These are phyloP conservation scores for Tragulus kanchil DNA, from an alignment of 2,113 vertebrate species.

Conservation along the genomic window DNA sequence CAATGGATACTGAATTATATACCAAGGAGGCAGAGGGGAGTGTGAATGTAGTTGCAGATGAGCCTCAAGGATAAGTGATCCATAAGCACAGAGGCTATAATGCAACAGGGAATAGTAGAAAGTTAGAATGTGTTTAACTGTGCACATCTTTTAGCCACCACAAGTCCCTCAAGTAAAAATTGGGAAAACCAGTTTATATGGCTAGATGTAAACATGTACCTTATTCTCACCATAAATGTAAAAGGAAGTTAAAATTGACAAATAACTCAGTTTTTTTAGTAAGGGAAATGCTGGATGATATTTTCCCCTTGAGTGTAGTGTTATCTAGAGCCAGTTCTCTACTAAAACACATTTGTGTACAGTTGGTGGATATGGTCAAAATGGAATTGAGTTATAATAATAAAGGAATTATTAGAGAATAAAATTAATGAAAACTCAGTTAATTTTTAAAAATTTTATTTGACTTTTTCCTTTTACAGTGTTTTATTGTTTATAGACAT, in stretches of 20 bases:
- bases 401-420: not conserved
- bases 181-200: not conserved
- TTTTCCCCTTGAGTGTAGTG: not conserved
- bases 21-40: not conserved
- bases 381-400: not conserved
- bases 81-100: not conserved
- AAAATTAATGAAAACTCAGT: not conserved
- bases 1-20: not conserved
- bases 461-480: no score
- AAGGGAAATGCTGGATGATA: not conserved
- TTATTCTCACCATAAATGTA: not conserved
- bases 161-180: not conserved
- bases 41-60: not conserved
- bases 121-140: not conserved
- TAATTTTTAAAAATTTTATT: no score
- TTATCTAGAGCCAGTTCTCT: not conserved
- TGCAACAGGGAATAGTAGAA: not conserved
- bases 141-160: not conserved
- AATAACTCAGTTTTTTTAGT: not conserved
- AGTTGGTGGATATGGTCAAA: not conserved
- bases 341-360: not conserved
- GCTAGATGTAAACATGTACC: not conserved
- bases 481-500: no score
- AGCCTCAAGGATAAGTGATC: not conserved
- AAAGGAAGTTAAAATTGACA: constrained; percentile 29